Evolutionary conservation across 2,113 vertebrate genomes (phyloP).

Genomic region (Mustelus asterias): DNA sequence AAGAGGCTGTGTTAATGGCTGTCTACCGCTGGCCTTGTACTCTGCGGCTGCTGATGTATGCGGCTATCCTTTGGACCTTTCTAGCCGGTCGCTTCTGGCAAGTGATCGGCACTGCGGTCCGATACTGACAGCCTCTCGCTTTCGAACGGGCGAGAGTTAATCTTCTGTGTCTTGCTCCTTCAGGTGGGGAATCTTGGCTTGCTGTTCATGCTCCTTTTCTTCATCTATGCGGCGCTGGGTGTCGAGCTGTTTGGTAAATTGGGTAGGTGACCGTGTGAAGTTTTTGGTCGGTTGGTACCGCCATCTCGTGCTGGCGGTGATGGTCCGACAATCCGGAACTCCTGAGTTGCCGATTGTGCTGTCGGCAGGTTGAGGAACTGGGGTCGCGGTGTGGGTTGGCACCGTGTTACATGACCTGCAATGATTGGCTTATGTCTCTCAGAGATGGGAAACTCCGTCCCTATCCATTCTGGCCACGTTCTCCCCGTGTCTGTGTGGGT

Average conservation of each 20-base stretch:
- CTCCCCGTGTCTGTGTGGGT: too few relatives aligned
- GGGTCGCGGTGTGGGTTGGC: not conserved
- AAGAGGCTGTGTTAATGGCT: not conserved
- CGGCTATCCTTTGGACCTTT: not conserved
- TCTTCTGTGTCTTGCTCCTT: constrained; percentile 42
- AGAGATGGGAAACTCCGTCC: not conserved
- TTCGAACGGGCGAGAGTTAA: not conserved
- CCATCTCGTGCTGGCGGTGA: not conserved
- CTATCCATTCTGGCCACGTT: too few relatives aligned
- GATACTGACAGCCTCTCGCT: not conserved
- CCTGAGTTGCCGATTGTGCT: not conserved
- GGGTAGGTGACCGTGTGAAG: constrained; percentile 61
- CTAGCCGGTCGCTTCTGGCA: not conserved
- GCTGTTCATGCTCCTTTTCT: constrained; percentile 98
- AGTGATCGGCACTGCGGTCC: not conserved
- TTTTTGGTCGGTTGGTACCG: not conserved
- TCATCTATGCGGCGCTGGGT: constrained; percentile 95
- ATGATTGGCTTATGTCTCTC: not conserved
- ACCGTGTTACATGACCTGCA: not conserved
- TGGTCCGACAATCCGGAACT: not conserved
- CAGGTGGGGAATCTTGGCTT: constrained; percentile 97
- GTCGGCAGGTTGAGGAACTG: not conserved
- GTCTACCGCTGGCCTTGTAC: not conserved
- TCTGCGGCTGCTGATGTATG: not conserved
- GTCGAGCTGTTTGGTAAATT: constrained; percentile 97